Evolutionary conservation across 2,113 vertebrate genomes (phyloP).

Genomic region (Dolichallabes microphthalmus): DNA sequence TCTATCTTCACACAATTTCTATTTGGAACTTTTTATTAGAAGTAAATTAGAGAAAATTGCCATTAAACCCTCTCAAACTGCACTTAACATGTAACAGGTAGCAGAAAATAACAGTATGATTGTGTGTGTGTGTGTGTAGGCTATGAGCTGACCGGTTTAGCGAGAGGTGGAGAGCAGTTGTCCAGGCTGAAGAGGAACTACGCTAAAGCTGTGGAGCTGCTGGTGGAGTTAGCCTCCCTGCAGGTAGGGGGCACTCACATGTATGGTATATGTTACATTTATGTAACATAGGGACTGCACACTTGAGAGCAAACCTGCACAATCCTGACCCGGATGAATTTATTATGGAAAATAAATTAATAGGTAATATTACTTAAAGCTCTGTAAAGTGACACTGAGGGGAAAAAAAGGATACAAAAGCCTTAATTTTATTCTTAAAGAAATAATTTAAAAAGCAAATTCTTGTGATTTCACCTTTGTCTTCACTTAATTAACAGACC

Average conservation of each 20-base stretch:
- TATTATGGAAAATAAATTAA: not conserved
- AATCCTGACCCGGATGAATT: not conserved
- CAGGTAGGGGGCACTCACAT: conserved; percentile 76
- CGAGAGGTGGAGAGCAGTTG: conserved; percentile 94
- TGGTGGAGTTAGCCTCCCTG: conserved; percentile 95
- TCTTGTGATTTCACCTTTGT: not conserved
- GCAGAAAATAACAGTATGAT: not conserved
- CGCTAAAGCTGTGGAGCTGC: conserved; percentile 94
- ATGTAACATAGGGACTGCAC: not conserved
- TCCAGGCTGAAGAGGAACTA: conserved; percentile 98
- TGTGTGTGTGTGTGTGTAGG: conserved; percentile 66
- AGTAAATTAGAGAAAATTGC: not conserved
- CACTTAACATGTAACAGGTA: not conserved
- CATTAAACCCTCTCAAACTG: not conserved
- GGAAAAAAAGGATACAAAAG: not conserved
- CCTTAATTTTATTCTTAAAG: not conserved
- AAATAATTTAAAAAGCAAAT: not conserved
- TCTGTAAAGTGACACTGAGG: not conserved
- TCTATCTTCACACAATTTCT: not conserved
- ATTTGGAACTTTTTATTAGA: not conserved
- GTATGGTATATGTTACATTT: not conserved
- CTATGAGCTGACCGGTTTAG: conserved; percentile 95
- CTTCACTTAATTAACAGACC: conserved; percentile 75
- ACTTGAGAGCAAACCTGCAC: not conserved
- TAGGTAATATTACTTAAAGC: not conserved